These are phyloP conservation scores for Ephialtes manifestator DNA, from an alignment of 2,888 invertebrate genomes.

Conservation along the genomic window DNA sequence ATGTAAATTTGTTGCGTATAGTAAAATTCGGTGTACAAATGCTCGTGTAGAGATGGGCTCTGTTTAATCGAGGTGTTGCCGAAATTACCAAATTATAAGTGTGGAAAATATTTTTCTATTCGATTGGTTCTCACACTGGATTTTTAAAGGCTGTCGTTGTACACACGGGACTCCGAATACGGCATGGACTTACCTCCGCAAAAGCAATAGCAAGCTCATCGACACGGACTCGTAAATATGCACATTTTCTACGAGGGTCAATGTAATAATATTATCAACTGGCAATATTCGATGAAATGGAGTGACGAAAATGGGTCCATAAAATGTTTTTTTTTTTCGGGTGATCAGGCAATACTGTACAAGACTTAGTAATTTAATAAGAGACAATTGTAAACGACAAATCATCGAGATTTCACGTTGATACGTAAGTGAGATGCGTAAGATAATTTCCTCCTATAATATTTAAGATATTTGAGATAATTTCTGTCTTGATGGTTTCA, in stretches of 20 bases:
- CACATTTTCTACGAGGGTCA: conserved; percentile 54
- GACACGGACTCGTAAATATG: conserved; percentile 54
- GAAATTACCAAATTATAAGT: too few species aligned
- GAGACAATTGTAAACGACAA: conserved; percentile 55
- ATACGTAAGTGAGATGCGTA: background rate
- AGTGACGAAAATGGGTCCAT: conserved; percentile 16
- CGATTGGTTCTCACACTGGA: too few species aligned
- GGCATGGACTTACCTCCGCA: conserved; percentile 78
- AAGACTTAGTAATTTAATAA: conserved; percentile 36
- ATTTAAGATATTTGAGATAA: too few species aligned
- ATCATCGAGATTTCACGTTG: conserved; percentile 56
- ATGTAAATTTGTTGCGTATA: too few species aligned
- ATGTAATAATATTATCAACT: conserved; percentile 12
- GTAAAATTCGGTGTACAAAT: too few species aligned
- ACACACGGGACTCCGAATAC: conserved; percentile 79
- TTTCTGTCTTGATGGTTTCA: background rate
- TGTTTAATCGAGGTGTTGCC: too few species aligned
- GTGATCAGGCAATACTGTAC: conserved; percentile 56
- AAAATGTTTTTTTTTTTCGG: conserved; percentile 1
- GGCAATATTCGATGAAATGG: conserved; percentile 30
- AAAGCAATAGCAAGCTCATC: conserved; percentile 34
- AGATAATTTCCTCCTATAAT: too few species aligned
- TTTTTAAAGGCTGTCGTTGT: conserved; percentile 8
- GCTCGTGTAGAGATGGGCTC: too few species aligned
- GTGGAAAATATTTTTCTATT: too few species aligned